Evolutionary conservation across 1,140 invertebrate genomes (phyloP), one percentile per base, ranked within the genome.

Genomic region (Drosophila sucinea): DNA sequence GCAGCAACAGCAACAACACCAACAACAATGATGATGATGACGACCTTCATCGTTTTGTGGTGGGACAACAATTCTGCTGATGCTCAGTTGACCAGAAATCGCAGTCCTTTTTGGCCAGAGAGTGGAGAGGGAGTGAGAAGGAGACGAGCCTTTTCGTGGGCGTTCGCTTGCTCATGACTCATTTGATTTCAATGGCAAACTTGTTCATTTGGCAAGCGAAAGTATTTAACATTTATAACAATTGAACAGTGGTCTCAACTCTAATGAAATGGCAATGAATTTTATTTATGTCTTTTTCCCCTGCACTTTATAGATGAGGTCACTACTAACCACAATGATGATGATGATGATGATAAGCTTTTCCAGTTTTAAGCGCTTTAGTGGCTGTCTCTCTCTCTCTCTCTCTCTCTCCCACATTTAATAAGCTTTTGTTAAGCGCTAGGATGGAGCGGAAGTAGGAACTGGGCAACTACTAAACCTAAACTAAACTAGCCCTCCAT

Each of bases 131-230:
- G 17, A 5, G 1, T 5, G 33, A 0, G 7, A 23, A 27, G 27
- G 11, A 3, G 61, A 17, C 44, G 7, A 2, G n/a, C 38, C n/a
- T 38, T 61, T 67, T 71, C 58, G 38, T 63, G 78, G 67, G 44
- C 70, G 75, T 67, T 75, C 76, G 51, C 67, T 68, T 44, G 62
- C 66, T 71, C 71, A 85, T 87, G 83, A 87, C 79, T 86, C 83
- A 86, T 82, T 86, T 86, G 62, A 87, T 87, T 87, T 82, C 75
- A 86, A 86, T 83, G 69, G 83, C 67, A 54, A 78, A 87, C 73
- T 81, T 86, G 79, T 86, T 77, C 82, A 86, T 82, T 86, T 85
- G 75, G 71, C 79, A 76, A 54, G 72, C 58, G 63, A 86, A 82
- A 79, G 83, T 81, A 85, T 86, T 79, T 77, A 87, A 73, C 69